These are phyloP conservation scores for Centruroides sculpturatus DNA, from an alignment of 1,140 invertebrate species.

Conservation along the genomic window DNA sequence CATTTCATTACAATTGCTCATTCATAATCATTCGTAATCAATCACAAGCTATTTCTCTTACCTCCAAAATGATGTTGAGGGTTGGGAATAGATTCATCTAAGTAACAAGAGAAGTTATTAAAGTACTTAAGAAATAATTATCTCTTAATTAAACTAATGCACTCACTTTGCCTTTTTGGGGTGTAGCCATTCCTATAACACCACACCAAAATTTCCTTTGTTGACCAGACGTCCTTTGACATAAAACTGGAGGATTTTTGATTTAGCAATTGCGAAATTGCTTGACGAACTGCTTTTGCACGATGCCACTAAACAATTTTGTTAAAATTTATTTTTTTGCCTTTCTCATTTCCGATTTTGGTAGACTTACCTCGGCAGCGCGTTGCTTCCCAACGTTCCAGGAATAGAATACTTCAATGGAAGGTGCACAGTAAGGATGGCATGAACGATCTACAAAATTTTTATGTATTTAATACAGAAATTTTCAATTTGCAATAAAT, in stretches of 20 bases:
- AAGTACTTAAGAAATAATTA: too few relatives aligned
- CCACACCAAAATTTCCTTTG: conserved; percentile 37
- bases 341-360: neutral
- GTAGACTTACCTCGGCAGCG: conserved; percentile 31
- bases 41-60: too few relatives aligned
- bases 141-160: too few relatives aligned
- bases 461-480: conserved; percentile 21
- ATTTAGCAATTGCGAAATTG: conserved; percentile 25
- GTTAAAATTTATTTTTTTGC: too few relatives aligned
- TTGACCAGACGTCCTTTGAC: conserved; percentile 31
- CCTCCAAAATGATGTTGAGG: too few relatives aligned
- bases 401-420: conserved; percentile 31
- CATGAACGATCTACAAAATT: conserved; percentile 27
- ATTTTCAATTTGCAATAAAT: too few relatives aligned
- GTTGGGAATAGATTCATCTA: too few relatives aligned
- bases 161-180: too few relatives aligned
- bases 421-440: conserved; percentile 34
- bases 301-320: conserved; percentile 28
- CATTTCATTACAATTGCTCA: too few relatives aligned
- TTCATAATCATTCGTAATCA: too few relatives aligned
- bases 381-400: conserved; percentile 36
- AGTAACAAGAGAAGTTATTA: too few relatives aligned
- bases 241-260: conserved; percentile 19
- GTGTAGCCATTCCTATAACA: conserved; percentile 13
- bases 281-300: conserved; percentile 23